These are phyloP conservation scores for Gallinago undulata DNA, from an alignment of 2,113 vertebrate species.

Conservation along the genomic window DNA sequence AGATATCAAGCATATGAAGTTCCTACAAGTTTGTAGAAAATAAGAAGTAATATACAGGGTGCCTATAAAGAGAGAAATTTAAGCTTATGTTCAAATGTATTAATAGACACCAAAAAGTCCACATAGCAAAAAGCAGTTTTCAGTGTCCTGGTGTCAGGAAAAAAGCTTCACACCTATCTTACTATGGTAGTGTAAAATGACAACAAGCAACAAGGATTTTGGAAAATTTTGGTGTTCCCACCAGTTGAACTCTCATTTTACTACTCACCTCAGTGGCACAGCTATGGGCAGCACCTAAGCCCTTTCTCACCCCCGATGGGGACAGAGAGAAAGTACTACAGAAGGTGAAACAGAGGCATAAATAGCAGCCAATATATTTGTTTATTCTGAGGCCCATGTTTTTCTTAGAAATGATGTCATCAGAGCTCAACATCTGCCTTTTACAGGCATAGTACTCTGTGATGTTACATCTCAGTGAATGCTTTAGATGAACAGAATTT, in stretches of 20 bases:
- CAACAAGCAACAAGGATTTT: neutral
- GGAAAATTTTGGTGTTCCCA: neutral
- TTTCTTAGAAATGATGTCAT: neutral
- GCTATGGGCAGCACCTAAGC: neutral
- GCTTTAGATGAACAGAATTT: neutral
- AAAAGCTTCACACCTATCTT: neutral
- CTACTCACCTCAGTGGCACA: neutral
- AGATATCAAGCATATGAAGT: neutral
- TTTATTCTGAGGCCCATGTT: neutral
- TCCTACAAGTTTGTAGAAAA: neutral
- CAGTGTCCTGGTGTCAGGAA: neutral
- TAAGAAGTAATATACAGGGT: neutral
- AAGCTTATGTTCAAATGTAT: neutral
- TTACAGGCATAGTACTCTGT: fast-evolving
- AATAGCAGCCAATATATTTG: neutral
- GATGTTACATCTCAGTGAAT: neutral
- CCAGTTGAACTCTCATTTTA: neutral
- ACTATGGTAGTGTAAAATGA: neutral
- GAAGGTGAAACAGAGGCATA: neutral
- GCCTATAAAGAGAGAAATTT: neutral
- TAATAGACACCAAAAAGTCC: neutral
- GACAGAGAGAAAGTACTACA: neutral
- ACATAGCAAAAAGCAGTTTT: neutral
- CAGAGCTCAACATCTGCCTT: neutral
- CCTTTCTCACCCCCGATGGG: neutral